Evolutionary conservation across 1,140 invertebrate genomes (phyloP).

Genomic region (Apis mellifera): Amel_HAv3.1 CM009933.2:3863001-3863500

Average conservation of each 20-base stretch:
- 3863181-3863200: constrained; percentile 15
- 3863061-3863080: constrained; percentile 62
- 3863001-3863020: constrained; percentile 37
- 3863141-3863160: constrained; percentile 15
- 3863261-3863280: neutral
- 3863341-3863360: constrained; percentile 4
- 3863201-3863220: constrained; percentile 32
- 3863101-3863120: constrained; percentile 48
- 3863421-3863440: constrained; percentile 9
- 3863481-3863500: constrained; percentile 78
- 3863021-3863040: constrained; percentile 47
- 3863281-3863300: neutral
- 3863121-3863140: constrained; percentile 52
- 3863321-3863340: constrained; percentile 11
- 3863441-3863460: neutral
- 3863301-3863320: neutral
- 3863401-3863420: constrained; percentile 50
- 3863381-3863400: neutral
- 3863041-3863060: constrained; percentile 65
- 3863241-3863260: neutral
- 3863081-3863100: constrained; percentile 11
- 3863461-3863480: constrained; percentile 43
- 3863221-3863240: constrained; percentile 47
- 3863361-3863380: too few relatives aligned
- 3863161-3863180: constrained; percentile 52